phyloP scores from a whole-genome alignment of 1,140 invertebrate genomes.

The Dendroctonus valens region DNA sequence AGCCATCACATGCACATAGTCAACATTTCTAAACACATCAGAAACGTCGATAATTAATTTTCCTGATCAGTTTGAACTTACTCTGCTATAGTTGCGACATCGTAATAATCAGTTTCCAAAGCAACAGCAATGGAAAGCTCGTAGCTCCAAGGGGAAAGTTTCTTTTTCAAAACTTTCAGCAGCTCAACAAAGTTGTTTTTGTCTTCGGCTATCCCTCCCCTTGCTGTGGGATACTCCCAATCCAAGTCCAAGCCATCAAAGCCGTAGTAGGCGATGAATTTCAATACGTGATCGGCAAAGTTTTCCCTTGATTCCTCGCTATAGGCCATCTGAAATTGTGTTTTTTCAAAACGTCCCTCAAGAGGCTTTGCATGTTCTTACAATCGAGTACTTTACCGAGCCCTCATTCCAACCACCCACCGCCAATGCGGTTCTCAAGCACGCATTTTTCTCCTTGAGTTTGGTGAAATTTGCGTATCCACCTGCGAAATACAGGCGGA shows the following conservation, averaged over 20 bases:
- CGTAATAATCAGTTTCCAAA: slow-evolving; percentile 55
- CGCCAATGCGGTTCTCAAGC: slow-evolving; percentile 66
- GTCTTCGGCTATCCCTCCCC: slow-evolving; percentile 58
- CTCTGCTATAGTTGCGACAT: slow-evolving; percentile 54
- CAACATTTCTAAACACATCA: slow-evolving; percentile 53
- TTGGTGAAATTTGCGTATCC: slow-evolving; percentile 52
- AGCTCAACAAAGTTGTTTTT: slow-evolving; percentile 55
- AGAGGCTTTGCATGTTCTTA: slow-evolving; percentile 37
- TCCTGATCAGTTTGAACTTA: slow-evolving; percentile 3
- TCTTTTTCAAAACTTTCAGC: slow-evolving; percentile 54
- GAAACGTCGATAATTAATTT: neutral
- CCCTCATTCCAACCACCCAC: slow-evolving; percentile 79
- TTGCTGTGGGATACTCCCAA: slow-evolving; percentile 76
- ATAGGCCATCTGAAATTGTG: slow-evolving; percentile 48
- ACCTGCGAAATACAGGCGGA: slow-evolving; percentile 11
- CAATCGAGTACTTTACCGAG: slow-evolving; percentile 63
- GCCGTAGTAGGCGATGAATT: slow-evolving; percentile 61
- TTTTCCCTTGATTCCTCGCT: slow-evolving; percentile 48
- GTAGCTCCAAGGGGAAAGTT: slow-evolving; percentile 50
- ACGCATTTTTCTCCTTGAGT: slow-evolving; percentile 62
- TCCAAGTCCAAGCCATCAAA: slow-evolving; percentile 84
- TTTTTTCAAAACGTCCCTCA: too few relatives aligned
- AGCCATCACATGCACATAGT: slow-evolving; percentile 50
- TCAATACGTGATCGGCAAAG: slow-evolving; percentile 61
- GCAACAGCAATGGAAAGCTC: slow-evolving; percentile 56